Evolutionary conservation across 2,888 invertebrate species (phyloP), one percentile per base, ranked within the genome.

Genomic region (Fragum fragum): DNA sequence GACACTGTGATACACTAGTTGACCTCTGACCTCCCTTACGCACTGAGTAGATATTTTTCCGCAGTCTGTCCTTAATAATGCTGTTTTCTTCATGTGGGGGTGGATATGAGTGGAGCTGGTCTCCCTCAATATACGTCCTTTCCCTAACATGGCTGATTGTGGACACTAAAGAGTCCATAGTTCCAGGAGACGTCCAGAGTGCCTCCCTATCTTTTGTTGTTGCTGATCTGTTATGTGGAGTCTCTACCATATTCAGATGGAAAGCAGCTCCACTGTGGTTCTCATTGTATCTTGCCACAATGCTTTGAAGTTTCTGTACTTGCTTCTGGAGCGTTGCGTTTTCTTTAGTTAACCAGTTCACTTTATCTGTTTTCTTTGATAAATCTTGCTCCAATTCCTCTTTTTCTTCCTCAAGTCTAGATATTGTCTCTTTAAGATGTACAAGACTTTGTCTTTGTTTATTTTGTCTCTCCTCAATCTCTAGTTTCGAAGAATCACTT

Each of bases 61-160:
- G 87, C n/a, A 88, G 73, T n/a, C 90, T 76, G 32, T 87, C 82
- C 68, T 90, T 91, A 72, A 88, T 85, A 5, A 88, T 75, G 29
- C 87, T 88, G 9, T 83, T 82, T 61, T 91, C 91, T 52, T 89
- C 90, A 1, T 68, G 47, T 5, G 89, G 87, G 18, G 72, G 71
- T 1, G 89, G 87, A 66, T 88, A 89, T 0, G 85, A 81, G 23
- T 86, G 72, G 28, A 88, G 70, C 69, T 89, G 90, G 53, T 91
- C 90, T 0, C 90, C 91, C 69, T 91, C 91, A 14, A 86, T 81
- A 63, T 91, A 91, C 7, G 89, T 90, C 42, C 90, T 76, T 61
- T 90, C 89, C 14, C 87, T 70, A 0, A 80, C 71, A 14, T 55
- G 36, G 11, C 59, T 57, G 21, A 53, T 47, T 42, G 42, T 71